A percentile compares a stretch with the other conserved stretches of the same genome.
These are phyloP conservation scores for Caenorhabditis doughertyi DNA, from an alignment of 2,888 invertebrate species.

Conservation along the genomic window DNA sequence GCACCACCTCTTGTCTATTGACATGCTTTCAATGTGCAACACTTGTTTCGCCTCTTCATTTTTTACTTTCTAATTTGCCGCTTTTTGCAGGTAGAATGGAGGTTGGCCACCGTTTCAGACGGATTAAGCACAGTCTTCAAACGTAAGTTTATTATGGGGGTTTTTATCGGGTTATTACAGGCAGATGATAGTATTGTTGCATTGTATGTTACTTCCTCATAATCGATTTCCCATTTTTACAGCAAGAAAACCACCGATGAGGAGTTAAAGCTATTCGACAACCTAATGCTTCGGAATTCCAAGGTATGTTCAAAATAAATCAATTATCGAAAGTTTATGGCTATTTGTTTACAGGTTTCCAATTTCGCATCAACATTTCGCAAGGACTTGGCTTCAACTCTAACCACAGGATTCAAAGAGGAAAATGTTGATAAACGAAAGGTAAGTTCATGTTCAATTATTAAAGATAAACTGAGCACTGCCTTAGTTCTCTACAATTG, in stretches of 20 bases:
- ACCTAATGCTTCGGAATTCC: conserved; percentile 56
- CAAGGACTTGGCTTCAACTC: conserved; percentile 67
- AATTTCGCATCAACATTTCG: conserved; percentile 56
- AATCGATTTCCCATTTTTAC: conserved; percentile 3
- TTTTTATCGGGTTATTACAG: too few relatives aligned
- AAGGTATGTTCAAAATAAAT: conserved; percentile 28
- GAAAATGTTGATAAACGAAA: conserved; percentile 73
- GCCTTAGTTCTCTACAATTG: too few relatives aligned
- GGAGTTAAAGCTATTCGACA: conserved; percentile 46
- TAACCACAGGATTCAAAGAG: conserved; percentile 71
- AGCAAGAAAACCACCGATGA: conserved; percentile 65
- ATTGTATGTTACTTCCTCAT: too few relatives aligned
- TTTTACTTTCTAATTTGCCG: conserved; percentile 52
- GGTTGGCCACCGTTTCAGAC: conserved; percentile 35
- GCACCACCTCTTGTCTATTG: conserved; percentile 53
- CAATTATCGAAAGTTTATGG: conserved; percentile 1
- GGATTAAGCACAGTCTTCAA: conserved; percentile 46
- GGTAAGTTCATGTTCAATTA: conserved; percentile 25
- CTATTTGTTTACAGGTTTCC: conserved; percentile 50
- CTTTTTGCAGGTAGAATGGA: conserved; percentile 60
- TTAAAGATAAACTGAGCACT: not conserved
- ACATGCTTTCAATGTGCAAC: conserved; percentile 61
- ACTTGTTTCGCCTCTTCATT: conserved; percentile 58
- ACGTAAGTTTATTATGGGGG: conserved; percentile 28
- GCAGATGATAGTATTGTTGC: too few relatives aligned